Base-by-base conservation (phyloP, 2,113 vertebrate species). In the Mirounga angustirostris region DNA sequence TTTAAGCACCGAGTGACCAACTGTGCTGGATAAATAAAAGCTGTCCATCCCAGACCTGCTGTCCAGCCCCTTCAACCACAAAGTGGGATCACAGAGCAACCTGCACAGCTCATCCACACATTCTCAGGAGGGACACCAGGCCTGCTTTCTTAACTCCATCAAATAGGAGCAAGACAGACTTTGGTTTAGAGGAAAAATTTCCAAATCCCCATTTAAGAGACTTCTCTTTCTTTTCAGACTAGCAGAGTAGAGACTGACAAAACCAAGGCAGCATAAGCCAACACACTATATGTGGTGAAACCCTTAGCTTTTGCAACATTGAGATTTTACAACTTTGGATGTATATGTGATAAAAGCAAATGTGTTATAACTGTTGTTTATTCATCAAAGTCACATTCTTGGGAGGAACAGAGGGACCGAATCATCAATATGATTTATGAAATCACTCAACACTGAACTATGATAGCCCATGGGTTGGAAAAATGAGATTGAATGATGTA, bases 331-430 rank as follows among this genome's bases (percentile, higher is more conserved):
- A 96, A 97, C 76, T 90, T 96, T 96, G 94, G 96, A 97, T 96
- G 54, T 97, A 96, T 90, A 78, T 89, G 93, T 92, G 96, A 94
- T 87, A 83, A 90, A 97, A 91, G 69, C 90, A 96, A 96, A 94
- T 56, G 89, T 5, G 15, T 95, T 93, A 88, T 91, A 96, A 97
- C 73, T 79, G 28, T 73, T 96, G 89, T 89, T 97, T 93, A 56
- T 56, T 96, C 95, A 97, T 97, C 96, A 97, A 97, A 98, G 80
- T 69, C 96, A 97, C 97, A 97, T 98, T 97, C 95, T 97, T 97
- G 97, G 74, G 83, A 97, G 87, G 89, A 97, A 95, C 92, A 97
- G 93, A 97, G 88, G 83, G 80, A 96, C 87, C 83, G 96, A 94
- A 85, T 97, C 92, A 46, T 94, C 80, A 97, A 89, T 65, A 86